Conservation (phyloP, 2,797 vertebrate genomes). For the Manis pentadactyla region DNA sequence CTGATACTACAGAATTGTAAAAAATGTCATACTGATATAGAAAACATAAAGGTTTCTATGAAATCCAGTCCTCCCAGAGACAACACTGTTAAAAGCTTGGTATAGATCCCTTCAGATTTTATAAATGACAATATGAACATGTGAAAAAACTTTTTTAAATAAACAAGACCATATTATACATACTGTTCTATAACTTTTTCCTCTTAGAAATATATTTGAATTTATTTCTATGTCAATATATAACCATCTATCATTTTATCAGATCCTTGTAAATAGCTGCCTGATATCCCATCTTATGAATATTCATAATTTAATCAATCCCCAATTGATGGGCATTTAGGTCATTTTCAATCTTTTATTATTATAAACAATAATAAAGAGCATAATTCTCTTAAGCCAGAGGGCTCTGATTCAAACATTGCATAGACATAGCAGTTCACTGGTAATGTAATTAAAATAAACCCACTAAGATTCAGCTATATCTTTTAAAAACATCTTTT, state of each 20-base stretch:
- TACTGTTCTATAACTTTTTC: background rate
- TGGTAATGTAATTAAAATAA: slow-evolving; percentile 64
- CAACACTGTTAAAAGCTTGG: background rate
- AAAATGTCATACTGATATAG: background rate
- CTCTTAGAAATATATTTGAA: slow-evolving; percentile 47
- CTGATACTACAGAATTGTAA: background rate
- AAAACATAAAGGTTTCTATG: background rate
- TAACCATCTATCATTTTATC: slow-evolving; percentile 24
- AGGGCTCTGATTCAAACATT: slow-evolving; percentile 37
- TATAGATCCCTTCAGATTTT: slow-evolving; percentile 41
- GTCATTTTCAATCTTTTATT: slow-evolving; percentile 55
- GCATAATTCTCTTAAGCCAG: slow-evolving; percentile 66
- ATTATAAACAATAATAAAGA: slow-evolving; percentile 66
- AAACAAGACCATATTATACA: slow-evolving; percentile 1
- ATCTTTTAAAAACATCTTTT: slow-evolving; percentile 53
- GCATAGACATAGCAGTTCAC: slow-evolving; percentile 46
- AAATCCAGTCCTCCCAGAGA: slow-evolving; percentile 17
- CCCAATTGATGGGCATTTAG: slow-evolving; percentile 7
- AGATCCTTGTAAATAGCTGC: slow-evolving; percentile 39
- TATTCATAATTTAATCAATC: slow-evolving; percentile 49
- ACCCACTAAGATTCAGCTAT: slow-evolving; percentile 25
- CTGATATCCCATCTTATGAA: slow-evolving; percentile 4
- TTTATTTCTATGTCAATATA: slow-evolving; percentile 32
- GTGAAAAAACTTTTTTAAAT: slow-evolving; percentile 7
- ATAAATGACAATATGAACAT: slow-evolving; percentile 25